Conservation (phyloP, 2,797 vertebrate species). For the Agapornis canus region DNA sequence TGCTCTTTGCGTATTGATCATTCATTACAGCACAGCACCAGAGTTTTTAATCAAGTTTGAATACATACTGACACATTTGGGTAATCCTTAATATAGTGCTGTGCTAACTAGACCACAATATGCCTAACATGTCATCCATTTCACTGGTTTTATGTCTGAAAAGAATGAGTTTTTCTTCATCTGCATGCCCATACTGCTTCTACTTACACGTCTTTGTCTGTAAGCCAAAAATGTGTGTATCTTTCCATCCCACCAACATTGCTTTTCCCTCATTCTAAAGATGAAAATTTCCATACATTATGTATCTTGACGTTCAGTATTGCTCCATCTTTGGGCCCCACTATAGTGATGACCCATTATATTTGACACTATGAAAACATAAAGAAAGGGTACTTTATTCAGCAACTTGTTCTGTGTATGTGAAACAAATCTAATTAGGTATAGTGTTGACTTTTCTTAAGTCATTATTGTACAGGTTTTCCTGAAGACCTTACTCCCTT, state of each 20-base stretch:
- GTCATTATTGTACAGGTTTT: not conserved
- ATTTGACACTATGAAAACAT: not conserved
- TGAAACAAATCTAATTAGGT: not conserved
- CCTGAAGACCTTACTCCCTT: not conserved
- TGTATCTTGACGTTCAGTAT: not conserved
- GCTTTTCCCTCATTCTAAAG: not conserved
- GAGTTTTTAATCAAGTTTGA: not conserved
- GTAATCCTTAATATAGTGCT: not conserved
- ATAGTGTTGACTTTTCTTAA: not conserved
- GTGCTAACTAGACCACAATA: not conserved
- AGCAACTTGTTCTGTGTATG: not conserved
- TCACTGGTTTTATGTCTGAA: not conserved
- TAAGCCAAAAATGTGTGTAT: not conserved
- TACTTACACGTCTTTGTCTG: not conserved
- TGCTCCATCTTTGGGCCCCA: not conserved
- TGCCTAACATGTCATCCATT: not conserved
- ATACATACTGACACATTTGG: not conserved
- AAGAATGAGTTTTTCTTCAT: not conserved
- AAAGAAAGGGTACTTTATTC: not conserved
- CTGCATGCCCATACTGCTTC: not conserved
- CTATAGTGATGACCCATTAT: not conserved
- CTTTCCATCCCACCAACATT: rapidly evolving
- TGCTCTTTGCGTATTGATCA: not conserved
- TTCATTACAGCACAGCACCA: not conserved
- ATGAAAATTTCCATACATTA: not conserved